Evolutionary conservation across 2,113 vertebrate species (phyloP).

Genomic region (Electrona antarctica): DNA sequence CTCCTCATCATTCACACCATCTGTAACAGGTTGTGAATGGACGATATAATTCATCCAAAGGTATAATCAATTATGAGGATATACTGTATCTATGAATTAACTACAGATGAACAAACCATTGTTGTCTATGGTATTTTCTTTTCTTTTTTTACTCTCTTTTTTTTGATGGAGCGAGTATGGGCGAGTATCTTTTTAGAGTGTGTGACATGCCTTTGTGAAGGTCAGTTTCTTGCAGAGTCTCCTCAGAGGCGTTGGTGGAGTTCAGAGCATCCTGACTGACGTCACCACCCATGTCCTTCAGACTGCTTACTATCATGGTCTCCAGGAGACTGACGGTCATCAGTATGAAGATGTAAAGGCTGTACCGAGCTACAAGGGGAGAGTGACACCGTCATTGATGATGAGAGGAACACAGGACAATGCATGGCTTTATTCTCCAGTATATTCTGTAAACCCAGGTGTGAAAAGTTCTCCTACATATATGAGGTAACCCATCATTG

Average conservation of each 20-base stretch:
- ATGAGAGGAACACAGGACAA: background rate
- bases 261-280: background rate
- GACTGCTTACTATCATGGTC: conserved; percentile 70
- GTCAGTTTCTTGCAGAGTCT: background rate
- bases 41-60: too few species aligned
- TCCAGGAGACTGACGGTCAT: conserved; percentile 79
- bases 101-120: too few species aligned
- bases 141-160: too few species aligned
- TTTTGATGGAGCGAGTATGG: too few species aligned
- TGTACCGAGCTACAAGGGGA: conserved; percentile 70
- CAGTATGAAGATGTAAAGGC: conserved; percentile 70
- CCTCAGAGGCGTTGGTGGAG: fast-evolving
- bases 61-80: too few species aligned
- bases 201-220: conserved; percentile 11
- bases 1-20: too few species aligned
- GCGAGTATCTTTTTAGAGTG: too few species aligned
- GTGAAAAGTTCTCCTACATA: conserved; percentile 68
- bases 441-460: background rate
- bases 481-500: conserved; percentile 67
- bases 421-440: background rate
- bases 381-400: background rate
- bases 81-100: too few species aligned
- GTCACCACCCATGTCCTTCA: conserved; percentile 32
- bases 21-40: too few species aligned
- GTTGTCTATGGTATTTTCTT: too few species aligned